A percentile compares a stretch with the other conserved stretches of the same genome.
Conservation (phyloP, 2,797 vertebrate genomes). For the Nyctibius grandis region DNA sequence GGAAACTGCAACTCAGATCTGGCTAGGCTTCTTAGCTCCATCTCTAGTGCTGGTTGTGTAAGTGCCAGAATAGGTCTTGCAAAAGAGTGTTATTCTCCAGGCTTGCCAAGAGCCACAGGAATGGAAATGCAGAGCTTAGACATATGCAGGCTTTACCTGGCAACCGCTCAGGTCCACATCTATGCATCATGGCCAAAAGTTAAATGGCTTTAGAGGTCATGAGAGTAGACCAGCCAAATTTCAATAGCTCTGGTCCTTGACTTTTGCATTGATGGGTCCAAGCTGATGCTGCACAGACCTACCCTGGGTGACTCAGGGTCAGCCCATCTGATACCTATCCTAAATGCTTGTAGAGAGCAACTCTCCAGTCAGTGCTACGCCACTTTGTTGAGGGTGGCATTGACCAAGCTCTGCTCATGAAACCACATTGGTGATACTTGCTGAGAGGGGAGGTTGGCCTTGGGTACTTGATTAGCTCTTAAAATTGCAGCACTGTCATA, state of each 20-base stretch:
- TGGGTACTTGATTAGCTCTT: not conserved
- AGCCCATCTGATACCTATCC: not conserved
- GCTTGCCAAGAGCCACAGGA: not conserved
- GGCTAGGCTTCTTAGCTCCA: not conserved
- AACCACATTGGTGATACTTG: not conserved
- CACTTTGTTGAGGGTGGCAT: not conserved
- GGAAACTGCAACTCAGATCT: not conserved
- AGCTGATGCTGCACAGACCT: not conserved
- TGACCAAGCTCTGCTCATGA: not conserved
- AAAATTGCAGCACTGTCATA: not conserved
- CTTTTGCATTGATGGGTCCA: not conserved
- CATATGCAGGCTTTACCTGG: not conserved
- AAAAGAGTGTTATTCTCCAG: not conserved
- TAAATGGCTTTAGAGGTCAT: not conserved
- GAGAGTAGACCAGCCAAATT: not conserved
- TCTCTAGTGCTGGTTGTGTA: not conserved
- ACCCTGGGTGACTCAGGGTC: not conserved
- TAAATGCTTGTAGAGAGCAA: not conserved
- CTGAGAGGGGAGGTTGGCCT: not conserved
- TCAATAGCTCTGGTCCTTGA: not conserved
- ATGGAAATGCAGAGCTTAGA: not conserved
- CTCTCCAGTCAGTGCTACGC: not conserved
- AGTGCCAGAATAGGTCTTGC: not conserved
- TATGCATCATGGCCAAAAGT: not conserved
- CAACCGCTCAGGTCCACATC: not conserved